phyloP scores from a whole-genome alignment of 2,797 vertebrate genomes.

The Fringilla coelebs region DNA sequence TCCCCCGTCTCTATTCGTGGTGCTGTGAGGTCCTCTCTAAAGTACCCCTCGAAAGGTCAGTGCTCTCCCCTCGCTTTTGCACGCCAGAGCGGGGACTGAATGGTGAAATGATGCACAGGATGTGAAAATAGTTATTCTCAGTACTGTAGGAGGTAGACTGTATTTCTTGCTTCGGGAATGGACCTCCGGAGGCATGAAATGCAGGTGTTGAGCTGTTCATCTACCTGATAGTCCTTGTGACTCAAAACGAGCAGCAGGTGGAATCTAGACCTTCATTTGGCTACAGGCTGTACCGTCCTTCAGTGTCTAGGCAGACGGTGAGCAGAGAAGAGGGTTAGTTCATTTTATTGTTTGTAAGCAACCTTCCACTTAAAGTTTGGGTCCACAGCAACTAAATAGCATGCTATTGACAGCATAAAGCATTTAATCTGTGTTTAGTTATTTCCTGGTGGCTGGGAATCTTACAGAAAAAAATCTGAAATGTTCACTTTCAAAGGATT shows the following conservation, averaged over 20 bases:
- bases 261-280: not conserved
- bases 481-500: not conserved
- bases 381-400: not conserved
- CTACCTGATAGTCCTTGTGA: not conserved
- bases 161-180: not conserved
- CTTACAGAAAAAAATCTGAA: not conserved
- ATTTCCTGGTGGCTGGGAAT: not conserved
- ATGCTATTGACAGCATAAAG: not conserved
- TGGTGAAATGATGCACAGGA: not conserved
- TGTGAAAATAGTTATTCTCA: not conserved
- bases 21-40: not conserved
- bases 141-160: not conserved
- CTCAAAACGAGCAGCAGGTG: not conserved
- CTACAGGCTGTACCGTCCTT: not conserved
- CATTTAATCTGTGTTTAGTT: not conserved
- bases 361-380: not conserved
- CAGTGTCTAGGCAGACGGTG: not conserved
- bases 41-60: not conserved
- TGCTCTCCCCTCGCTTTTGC: not conserved
- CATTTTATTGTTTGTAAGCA: not conserved
- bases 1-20: rapidly evolving
- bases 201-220: not conserved
- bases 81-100: rapidly evolving
- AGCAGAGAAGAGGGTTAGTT: not conserved
- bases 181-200: not conserved